Evolutionary conservation across 2,888 invertebrate genomes (phyloP).

Genomic region (Heliconius ismenius): DNA sequence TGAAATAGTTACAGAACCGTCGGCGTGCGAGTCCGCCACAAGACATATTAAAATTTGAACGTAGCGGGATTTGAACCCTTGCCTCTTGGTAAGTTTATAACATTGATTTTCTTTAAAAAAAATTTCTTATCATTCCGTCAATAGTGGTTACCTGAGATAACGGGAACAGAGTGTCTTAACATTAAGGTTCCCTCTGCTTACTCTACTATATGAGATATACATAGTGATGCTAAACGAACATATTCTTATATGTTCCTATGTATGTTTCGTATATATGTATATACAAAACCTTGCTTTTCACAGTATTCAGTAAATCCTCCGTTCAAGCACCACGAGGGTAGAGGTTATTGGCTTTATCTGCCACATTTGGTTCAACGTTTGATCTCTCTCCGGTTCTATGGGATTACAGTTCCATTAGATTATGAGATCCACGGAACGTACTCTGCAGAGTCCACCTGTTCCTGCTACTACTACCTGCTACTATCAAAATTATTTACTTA

Average conservation of each 20-base stretch:
- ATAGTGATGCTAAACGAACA: neutral
- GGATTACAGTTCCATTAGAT: constrained; percentile 6
- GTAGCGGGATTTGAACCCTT: too few relatives aligned
- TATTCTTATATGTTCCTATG: neutral
- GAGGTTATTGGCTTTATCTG: constrained; percentile 16
- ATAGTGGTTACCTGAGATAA: neutral
- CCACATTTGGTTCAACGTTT: neutral
- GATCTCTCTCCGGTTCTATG: neutral
- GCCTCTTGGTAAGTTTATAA: too few relatives aligned
- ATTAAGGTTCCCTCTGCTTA: neutral
- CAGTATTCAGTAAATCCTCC: neutral
- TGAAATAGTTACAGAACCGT: too few relatives aligned
- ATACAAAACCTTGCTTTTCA: neutral
- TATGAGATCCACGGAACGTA: neutral
- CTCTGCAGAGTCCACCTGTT: neutral
- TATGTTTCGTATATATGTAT: neutral
- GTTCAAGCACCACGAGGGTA: neutral
- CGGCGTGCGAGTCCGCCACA: too few relatives aligned
- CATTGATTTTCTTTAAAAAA: too few relatives aligned
- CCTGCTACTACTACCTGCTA: neutral
- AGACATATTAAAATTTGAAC: too few relatives aligned
- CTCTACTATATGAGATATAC: neutral
- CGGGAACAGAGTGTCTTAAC: neutral
- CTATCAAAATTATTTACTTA: neutral
- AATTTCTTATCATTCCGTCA: too few relatives aligned